Conservation (phyloP, 2,797 vertebrate genomes). For the Hypotaenidia philippensis region DNA sequence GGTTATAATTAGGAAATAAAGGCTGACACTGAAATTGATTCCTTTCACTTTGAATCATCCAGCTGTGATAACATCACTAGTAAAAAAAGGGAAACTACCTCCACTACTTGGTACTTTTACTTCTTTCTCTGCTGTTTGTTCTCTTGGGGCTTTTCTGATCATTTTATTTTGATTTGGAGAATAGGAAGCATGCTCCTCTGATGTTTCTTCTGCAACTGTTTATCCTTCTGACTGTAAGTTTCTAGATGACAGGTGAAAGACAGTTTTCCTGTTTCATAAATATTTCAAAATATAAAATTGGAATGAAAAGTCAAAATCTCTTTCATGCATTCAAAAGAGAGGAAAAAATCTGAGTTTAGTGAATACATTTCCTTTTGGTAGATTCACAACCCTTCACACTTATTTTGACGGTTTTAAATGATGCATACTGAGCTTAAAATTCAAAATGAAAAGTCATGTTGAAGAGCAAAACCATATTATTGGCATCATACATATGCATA, state of each 20-base stretch:
- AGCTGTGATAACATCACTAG: neutral
- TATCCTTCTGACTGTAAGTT: neutral
- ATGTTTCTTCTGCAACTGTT: neutral
- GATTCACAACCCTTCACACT: neutral
- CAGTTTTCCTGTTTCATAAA: neutral
- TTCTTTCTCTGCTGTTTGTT: neutral
- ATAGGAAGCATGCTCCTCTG: neutral
- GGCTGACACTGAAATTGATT: neutral
- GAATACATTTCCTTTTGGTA: neutral
- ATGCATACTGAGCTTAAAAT: neutral
- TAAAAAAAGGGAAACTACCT: neutral
- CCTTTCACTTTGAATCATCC: neutral
- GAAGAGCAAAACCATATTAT: neutral
- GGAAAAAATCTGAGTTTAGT: accelerated
- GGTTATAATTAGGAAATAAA: neutral
- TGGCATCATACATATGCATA: neutral
- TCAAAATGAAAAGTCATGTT: neutral
- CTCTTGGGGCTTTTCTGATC: neutral
- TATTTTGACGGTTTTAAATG: neutral
- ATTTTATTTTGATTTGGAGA: neutral
- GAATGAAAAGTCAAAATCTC: neutral
- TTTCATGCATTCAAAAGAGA: neutral
- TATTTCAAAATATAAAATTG: neutral
- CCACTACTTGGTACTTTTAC: neutral
- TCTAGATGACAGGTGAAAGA: neutral